Evolutionary conservation across 2,888 invertebrate genomes (phyloP).

Genomic region (Hedya salicella): DNA sequence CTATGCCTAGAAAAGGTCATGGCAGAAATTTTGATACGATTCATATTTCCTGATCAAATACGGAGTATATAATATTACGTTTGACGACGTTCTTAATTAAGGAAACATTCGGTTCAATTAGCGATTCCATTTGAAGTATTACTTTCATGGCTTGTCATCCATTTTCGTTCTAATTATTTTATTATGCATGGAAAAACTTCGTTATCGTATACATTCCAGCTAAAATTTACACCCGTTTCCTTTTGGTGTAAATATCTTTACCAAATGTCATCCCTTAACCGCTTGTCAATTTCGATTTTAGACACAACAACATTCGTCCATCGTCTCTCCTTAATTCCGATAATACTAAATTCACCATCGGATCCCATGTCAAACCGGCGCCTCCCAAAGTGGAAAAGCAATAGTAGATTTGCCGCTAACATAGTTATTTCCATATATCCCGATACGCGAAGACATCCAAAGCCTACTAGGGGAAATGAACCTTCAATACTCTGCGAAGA

Average conservation of each 20-base stretch:
- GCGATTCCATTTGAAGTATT: too few relatives aligned
- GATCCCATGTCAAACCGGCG: not conserved
- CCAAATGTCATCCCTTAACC: not conserved
- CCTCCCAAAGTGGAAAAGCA: conserved; percentile 16
- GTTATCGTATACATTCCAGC: too few relatives aligned
- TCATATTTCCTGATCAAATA: too few relatives aligned
- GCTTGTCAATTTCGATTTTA: not conserved
- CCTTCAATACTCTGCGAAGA: conserved; percentile 39
- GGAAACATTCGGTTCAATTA: too few relatives aligned
- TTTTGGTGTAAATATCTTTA: not conserved
- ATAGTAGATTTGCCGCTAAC: conserved; percentile 26
- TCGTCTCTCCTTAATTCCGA: not conserved
- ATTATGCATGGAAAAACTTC: too few relatives aligned
- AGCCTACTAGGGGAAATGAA: conserved; percentile 42
- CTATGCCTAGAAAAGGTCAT: too few relatives aligned
- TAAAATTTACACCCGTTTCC: too few relatives aligned
- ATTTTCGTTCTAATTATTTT: too few relatives aligned
- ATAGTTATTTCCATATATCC: conserved; percentile 42
- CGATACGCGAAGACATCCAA: conserved; percentile 28
- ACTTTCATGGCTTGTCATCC: too few relatives aligned
- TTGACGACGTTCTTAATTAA: too few relatives aligned
- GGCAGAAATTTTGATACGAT: too few relatives aligned
- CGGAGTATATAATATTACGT: too few relatives aligned
- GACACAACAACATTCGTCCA: not conserved
- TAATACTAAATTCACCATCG: not conserved